These are phyloP conservation scores for Hyles euphorbiae DNA, from an alignment of 1,140 invertebrate genomes.

Conservation along the genomic window DNA sequence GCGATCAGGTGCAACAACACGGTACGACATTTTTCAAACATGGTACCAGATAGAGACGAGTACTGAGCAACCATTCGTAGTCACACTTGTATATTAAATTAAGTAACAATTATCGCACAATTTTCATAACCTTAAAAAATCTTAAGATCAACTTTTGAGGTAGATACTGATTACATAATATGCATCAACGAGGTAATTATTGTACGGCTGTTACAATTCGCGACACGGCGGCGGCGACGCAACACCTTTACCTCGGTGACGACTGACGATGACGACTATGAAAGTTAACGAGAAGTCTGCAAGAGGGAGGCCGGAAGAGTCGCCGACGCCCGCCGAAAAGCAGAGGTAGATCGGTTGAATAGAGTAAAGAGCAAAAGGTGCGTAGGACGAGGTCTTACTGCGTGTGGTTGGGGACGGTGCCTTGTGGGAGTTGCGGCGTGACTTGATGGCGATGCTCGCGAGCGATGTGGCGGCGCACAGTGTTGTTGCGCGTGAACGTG, in stretches of 20 bases:
- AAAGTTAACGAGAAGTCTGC: background rate
- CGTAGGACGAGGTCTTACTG: conserved; percentile 64
- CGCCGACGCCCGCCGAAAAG: conserved; percentile 39
- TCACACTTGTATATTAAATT: conserved; percentile 64
- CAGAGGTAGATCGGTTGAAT: conserved; percentile 64
- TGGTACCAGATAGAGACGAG: conserved; percentile 52
- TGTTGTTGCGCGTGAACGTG: conserved; percentile 95
- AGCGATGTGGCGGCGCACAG: conserved; percentile 90
- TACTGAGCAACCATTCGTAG: conserved; percentile 62
- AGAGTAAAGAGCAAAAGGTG: conserved; percentile 27
- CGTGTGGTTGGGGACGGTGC: conserved; percentile 75
- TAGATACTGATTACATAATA: conserved; percentile 70
- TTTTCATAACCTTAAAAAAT: conserved; percentile 63
- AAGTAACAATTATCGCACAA: conserved; percentile 71
- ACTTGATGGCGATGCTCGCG: conserved; percentile 89
- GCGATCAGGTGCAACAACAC: conserved; percentile 43
- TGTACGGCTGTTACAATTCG: conserved; percentile 53
- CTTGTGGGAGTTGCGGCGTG: conserved; percentile 80
- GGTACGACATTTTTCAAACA: conserved; percentile 58
- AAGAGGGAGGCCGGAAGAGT: conserved; percentile 8
- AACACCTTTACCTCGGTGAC: conserved; percentile 6
- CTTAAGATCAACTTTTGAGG: conserved; percentile 72
- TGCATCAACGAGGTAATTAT: conserved; percentile 69
- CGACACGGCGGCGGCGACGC: conserved; percentile 31
- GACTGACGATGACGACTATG: conserved; percentile 7